Evolutionary conservation across 2,888 invertebrate species (phyloP), one percentile per base, ranked within the genome.

Genomic region (Desoria tigrina): DNA sequence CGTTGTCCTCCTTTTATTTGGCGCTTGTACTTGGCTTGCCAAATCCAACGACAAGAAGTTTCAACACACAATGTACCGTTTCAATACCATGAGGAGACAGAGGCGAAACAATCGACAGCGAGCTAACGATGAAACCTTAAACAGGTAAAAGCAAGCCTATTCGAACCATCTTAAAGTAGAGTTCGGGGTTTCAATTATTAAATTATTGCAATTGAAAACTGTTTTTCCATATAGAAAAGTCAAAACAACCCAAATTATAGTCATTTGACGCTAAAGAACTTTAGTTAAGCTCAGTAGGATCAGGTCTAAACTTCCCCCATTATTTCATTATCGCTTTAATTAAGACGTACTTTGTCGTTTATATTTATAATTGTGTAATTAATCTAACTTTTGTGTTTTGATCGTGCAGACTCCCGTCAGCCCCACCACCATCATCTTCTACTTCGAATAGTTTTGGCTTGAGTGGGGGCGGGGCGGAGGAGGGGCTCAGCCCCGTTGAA

Each of bases 11-110:
- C 32, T 71, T 11, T 50, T 71, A 1, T 71, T 71, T 63, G 71
- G 68, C 24, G 68, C 63, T 6, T 71, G 71, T 39, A 71, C 71
- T 6, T 71, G 71, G 71, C 61, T 71, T 39, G 71, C 71, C 16
- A 66, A 68, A 45, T 68, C 71, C 11, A 71, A 71, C 26, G 71
- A 71, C 60, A 71, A 71, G 50, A 71, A 71, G 63, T 71, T 71
- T 49, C 71, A 71, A 27, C 71, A 71, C 45, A 71, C 71, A 4
- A 68, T 71, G 11, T 68, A 71, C 60, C 51, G 71, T 18, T 71
- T 71, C 42, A 66, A 65, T 2, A 71, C 71, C 6, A 59, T 71
- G 64, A 58, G 68, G 53, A 61, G 66, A 54, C 66, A 63, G 14
- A 56, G 68, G 26, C 57, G 64, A 23, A 61, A 50, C 26, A 49